Base-by-base conservation (phyloP, 2,888 invertebrate species). In the Leuctra nigra region DNA sequence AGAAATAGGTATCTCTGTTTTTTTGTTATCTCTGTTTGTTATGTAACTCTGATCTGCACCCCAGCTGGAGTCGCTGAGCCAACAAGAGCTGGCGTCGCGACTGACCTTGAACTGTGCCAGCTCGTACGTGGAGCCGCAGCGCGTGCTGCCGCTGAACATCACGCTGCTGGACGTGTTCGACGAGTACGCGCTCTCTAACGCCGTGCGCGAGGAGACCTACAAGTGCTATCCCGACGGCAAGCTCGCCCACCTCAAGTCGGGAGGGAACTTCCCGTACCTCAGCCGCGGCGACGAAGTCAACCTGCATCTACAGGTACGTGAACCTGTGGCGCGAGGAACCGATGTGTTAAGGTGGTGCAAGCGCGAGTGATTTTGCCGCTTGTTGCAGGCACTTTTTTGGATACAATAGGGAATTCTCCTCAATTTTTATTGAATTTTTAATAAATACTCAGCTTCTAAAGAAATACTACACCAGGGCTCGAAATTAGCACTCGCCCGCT, bases 151-250 rank as follows among this genome's bases (percentile, higher is more conserved):
- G 59, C 66, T 90, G 52, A 82, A 86, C n/a, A 78, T 91, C 13
- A 93, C 92, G 11, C 81, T 93, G 53, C 79, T 93, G 70, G 91
- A 93, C 72, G 92, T 92, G 0, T 92, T 91, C 76, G 92, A 93
- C 71, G 87, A 91, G 65, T 86, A 86, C 70, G 92, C 92, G 3
- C 72, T 93, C 48, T 88, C 89, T 58, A 79, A 81, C 61, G 70
- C 78, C 39, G 91, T 91, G 0, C 74, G 87, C 54, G 91, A 91
- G 66, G 88, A 90, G 66, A 74, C 91, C 63, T 88, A 88, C 70
- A 90, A 90, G 69, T 86, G 86, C 64, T 93, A 91, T 70, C 91
- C 92, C 0, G 79, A 85, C 59, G 91, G 91, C 1, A 90, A 88
- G 72, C 70, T 90, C 61, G 93, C 91, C 1, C 91, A 92, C 71